Evolutionary conservation across 2,113 vertebrate species (phyloP).

Genomic region (Jacana jacana): DNA sequence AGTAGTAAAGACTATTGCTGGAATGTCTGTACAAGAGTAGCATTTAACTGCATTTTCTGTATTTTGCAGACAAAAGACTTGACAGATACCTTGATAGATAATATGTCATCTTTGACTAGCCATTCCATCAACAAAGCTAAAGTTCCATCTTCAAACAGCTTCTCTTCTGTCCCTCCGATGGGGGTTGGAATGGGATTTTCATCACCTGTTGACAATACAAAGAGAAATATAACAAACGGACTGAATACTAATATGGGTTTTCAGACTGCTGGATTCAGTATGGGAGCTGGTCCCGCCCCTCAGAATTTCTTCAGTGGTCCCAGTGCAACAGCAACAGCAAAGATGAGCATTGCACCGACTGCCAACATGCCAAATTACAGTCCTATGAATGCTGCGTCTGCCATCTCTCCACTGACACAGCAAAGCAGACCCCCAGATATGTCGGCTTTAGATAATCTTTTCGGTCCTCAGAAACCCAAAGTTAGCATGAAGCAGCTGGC

Average conservation of each 20-base stretch:
- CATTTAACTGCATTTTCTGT: neutral
- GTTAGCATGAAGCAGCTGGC: conserved; percentile 93
- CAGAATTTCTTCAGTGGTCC: conserved; percentile 82
- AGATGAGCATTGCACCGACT: conserved; percentile 77
- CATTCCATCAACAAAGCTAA: conserved; percentile 80
- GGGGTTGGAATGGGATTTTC: conserved; percentile 76
- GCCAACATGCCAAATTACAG: conserved; percentile 84
- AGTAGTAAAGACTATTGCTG: neutral
- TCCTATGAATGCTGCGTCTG: conserved; percentile 70
- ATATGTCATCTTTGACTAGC: conserved; percentile 85
- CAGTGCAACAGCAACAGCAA: conserved; percentile 47
- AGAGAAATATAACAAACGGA: conserved; percentile 82
- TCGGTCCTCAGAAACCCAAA: conserved; percentile 91
- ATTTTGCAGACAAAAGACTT: conserved; percentile 91
- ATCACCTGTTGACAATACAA: conserved; percentile 73
- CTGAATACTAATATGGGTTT: conserved; percentile 84
- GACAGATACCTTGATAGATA: conserved; percentile 91
- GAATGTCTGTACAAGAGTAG: neutral
- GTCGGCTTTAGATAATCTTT: conserved; percentile 92
- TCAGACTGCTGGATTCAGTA: conserved; percentile 80
- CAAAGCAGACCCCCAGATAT: conserved; percentile 82
- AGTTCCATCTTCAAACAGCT: conserved; percentile 73
- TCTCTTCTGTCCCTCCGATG: conserved; percentile 76
- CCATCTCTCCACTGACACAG: conserved; percentile 63
- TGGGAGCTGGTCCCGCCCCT: conserved; percentile 76